Evolutionary conservation across 2,113 vertebrate genomes (phyloP).

Genomic region (Heterotilapia buettikoferi): DNA sequence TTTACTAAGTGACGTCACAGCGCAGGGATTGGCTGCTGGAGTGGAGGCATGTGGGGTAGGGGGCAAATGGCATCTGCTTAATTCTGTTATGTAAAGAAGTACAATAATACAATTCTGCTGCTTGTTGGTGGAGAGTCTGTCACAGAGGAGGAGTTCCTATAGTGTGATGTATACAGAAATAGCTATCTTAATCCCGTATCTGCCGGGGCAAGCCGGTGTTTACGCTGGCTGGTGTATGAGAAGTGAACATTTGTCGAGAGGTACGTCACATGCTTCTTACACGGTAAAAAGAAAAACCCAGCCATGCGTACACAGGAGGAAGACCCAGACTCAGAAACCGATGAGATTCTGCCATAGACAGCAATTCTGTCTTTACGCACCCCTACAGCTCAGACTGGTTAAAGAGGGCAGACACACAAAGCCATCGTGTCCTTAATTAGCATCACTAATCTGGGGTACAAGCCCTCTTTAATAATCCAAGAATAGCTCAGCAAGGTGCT

Average conservation of each 20-base stretch:
- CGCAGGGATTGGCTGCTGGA: constrained; percentile 50
- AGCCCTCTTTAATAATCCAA: constrained; percentile 59
- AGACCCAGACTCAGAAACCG: background rate
- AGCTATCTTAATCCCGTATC: background rate
- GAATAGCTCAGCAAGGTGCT: constrained; percentile 61
- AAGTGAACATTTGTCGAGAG: background rate
- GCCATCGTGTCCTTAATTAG: constrained; percentile 56
- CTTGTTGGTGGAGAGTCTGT: constrained; percentile 31
- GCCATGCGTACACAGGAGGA: background rate
- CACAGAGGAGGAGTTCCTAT: background rate
- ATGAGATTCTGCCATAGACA: background rate
- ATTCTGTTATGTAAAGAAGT: constrained; percentile 72
- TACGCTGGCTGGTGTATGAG: background rate
- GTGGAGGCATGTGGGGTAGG: constrained; percentile 27
- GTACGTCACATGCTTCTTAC: background rate
- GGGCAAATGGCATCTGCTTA: constrained; percentile 51
- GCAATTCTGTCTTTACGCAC: background rate
- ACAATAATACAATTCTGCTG: constrained; percentile 59
- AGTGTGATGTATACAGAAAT: background rate
- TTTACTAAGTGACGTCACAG: constrained; percentile 70
- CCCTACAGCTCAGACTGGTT: background rate
- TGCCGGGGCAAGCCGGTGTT: background rate
- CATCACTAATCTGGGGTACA: constrained; percentile 67
- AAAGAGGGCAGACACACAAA: background rate
- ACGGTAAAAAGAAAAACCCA: background rate